A percentile compares a stretch with the other conserved stretches of the same genome.
phyloP scores from a whole-genome alignment of 1,140 invertebrate species.

The Luehdorfia chinensis region DNA sequence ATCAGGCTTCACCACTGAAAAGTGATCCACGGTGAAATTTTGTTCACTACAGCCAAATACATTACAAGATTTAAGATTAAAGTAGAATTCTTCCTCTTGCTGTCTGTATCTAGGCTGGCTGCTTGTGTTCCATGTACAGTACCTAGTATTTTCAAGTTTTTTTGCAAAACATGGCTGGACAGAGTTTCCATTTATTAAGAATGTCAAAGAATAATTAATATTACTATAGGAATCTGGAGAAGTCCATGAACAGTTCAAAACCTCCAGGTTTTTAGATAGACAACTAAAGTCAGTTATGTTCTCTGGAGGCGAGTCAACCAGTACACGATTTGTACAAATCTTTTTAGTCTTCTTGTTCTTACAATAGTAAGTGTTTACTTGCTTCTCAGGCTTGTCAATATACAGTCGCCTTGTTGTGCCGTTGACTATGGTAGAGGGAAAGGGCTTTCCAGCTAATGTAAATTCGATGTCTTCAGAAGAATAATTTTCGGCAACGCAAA shows the following conservation, averaged over 20 bases:
- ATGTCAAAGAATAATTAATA: constrained; percentile 78
- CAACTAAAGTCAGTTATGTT: constrained; percentile 81
- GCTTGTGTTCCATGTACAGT: constrained; percentile 74
- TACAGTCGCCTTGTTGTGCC: constrained; percentile 51
- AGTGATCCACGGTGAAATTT: constrained; percentile 79
- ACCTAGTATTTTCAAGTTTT: constrained; percentile 46
- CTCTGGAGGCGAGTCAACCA: constrained; percentile 67
- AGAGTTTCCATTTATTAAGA: constrained; percentile 58
- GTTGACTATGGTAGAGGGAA: constrained; percentile 46
- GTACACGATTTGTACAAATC: constrained; percentile 44
- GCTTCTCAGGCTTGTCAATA: constrained; percentile 41
- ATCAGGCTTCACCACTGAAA: constrained; percentile 79
- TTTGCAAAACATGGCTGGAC: constrained; percentile 39
- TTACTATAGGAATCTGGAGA: constrained; percentile 75
- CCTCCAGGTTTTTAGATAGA: constrained; percentile 82
- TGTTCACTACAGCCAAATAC: constrained; percentile 72
- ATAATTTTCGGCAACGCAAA: constrained; percentile 52
- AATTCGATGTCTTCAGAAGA: constrained; percentile 47
- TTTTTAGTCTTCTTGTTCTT: constrained; percentile 44
- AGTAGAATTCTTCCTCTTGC: constrained; percentile 76
- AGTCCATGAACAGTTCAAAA: constrained; percentile 81
- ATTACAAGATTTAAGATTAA: constrained; percentile 77
- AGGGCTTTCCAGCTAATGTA: constrained; percentile 21
- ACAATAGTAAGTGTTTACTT: constrained; percentile 46
- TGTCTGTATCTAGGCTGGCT: constrained; percentile 81